Evolutionary conservation across 64 coral and sea anemone species (phyloP).

Genomic region (Porites lutea): DNA sequence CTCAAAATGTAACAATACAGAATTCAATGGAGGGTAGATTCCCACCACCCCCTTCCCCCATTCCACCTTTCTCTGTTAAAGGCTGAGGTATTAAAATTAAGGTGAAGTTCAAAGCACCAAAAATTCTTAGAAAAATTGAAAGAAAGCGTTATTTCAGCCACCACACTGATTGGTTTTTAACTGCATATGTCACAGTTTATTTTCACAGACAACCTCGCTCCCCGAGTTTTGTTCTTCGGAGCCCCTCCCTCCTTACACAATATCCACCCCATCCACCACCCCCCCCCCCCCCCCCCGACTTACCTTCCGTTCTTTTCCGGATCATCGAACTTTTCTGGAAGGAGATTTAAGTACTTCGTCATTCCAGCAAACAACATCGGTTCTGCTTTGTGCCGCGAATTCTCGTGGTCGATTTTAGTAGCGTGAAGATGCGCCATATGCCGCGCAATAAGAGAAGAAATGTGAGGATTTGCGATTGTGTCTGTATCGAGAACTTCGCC

Average conservation of each 20-base stretch:
- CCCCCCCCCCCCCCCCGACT: too few species aligned
- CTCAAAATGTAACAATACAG: too few species aligned
- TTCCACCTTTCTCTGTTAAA: too few species aligned
- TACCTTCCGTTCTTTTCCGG: slow-evolving; percentile 81
- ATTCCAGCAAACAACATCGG: slow-evolving; percentile 78
- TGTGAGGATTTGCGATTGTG: slow-evolving; percentile 73
- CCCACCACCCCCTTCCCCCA: too few species aligned
- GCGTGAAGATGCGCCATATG: slow-evolving; percentile 89
- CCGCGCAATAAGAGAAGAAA: slow-evolving; percentile 72
- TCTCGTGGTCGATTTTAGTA: slow-evolving; percentile 50
- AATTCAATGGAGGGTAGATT: too few species aligned
- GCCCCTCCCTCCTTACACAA: background rate
- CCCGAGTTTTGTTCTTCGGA: background rate
- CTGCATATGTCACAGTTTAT: too few species aligned
- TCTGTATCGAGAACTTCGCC: slow-evolving; percentile 71
- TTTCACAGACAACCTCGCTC: too few species aligned
- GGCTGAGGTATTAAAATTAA: too few species aligned
- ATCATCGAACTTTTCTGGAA: slow-evolving; percentile 84
- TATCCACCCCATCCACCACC: background rate
- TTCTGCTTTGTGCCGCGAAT: slow-evolving; percentile 52
- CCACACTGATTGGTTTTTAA: too few species aligned
- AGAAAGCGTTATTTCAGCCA: too few species aligned
- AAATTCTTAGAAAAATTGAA: too few species aligned
- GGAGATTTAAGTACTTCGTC: slow-evolving; percentile 80
- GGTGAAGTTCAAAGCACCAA: too few species aligned